Evolutionary conservation across 2,113 vertebrate genomes (phyloP).

Genomic region (Macaca mulatta): DNA sequence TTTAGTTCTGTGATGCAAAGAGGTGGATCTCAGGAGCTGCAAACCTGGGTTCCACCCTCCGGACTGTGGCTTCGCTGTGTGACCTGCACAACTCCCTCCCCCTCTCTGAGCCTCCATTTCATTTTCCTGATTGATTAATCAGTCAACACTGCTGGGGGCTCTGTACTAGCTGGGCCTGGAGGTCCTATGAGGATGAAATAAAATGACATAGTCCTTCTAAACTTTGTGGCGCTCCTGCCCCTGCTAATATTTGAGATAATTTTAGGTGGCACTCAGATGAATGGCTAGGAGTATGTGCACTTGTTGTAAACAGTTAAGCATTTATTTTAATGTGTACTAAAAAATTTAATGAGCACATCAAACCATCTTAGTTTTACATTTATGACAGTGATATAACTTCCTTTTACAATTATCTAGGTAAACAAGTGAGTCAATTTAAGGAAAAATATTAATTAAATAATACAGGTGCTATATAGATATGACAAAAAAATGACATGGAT

Average conservation of each 20-base stretch:
- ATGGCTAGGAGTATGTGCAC: too few relatives aligned
- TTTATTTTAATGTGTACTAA: neutral
- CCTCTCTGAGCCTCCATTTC: neutral
- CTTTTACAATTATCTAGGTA: neutral
- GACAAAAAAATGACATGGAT: neutral
- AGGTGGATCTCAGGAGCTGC: neutral
- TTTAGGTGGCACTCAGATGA: neutral
- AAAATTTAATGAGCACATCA: neutral
- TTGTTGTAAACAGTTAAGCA: neutral
- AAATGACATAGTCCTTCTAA: rapidly evolving
- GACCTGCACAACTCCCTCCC: neutral
- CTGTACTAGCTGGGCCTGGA: too few relatives aligned
- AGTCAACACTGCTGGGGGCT: neutral
- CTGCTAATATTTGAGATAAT: neutral
- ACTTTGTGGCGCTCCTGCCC: neutral
- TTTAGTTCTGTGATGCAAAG: neutral
- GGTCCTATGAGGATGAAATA: neutral
- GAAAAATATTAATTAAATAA: neutral
- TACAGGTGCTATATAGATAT: too few relatives aligned
- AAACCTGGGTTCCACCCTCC: neutral
- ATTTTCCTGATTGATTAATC: neutral
- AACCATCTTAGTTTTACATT: neutral
- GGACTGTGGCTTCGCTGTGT: neutral
- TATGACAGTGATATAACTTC: neutral
- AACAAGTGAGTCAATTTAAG: neutral